phyloP scores from a whole-genome alignment of 2,113 vertebrate genomes.

The Tamias sibiricus region DNA sequence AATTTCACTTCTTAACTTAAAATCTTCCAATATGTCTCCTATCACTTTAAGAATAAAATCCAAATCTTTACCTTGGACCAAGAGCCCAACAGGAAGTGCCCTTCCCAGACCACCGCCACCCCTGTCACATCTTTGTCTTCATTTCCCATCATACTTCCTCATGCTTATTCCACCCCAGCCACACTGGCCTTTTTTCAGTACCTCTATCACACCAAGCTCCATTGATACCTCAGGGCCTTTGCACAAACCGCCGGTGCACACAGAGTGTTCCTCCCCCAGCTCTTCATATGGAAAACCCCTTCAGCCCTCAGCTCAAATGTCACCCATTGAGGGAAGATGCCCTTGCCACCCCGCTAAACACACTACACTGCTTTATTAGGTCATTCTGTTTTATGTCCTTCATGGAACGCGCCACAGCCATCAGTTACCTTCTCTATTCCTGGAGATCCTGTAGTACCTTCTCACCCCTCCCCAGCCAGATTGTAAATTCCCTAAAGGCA shows the following conservation, averaged over 20 bases:
- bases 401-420: not conserved
- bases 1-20: not conserved
- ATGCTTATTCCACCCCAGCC: not conserved
- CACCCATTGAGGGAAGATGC: not conserved
- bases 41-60: not conserved
- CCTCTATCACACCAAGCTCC: not conserved
- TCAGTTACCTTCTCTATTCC: not conserved
- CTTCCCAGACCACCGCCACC: not conserved
- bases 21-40: not conserved
- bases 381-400: not conserved
- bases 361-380: no score
- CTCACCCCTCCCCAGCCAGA: not conserved
- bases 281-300: not conserved
- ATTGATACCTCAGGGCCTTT: not conserved
- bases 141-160: not conserved
- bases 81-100: not conserved
- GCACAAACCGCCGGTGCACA: not conserved
- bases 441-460: not conserved
- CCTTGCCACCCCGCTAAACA: not conserved
- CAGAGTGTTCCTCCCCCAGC: no score
- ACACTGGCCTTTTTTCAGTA: not conserved
- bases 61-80: not conserved
- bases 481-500: not conserved
- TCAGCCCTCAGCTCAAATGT: not conserved
- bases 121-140: not conserved